phyloP scores from a whole-genome alignment of 2,797 vertebrate genomes.

The Myotis vivesi region DNA sequence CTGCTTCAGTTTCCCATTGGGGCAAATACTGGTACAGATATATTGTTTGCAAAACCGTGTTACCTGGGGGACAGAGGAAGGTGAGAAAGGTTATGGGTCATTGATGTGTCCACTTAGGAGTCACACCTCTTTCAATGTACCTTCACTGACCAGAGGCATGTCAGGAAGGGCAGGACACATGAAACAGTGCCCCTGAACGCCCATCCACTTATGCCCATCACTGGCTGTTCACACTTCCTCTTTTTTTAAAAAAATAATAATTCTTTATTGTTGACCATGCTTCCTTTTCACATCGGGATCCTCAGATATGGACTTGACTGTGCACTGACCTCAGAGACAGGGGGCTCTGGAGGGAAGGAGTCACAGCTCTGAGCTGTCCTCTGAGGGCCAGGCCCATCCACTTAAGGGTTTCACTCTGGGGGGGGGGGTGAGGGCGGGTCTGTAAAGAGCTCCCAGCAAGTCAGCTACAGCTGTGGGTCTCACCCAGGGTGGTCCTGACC shows the following conservation, averaged over 20 bases:
- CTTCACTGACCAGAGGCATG: neutral
- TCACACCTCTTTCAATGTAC: neutral
- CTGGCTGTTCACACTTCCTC: neutral
- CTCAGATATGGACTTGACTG: neutral
- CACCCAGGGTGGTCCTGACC: neutral
- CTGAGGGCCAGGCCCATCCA: neutral
- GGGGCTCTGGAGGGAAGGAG: neutral
- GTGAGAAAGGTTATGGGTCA: fast-evolving
- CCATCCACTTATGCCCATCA: neutral
- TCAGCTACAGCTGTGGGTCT: neutral
- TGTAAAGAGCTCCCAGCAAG: neutral
- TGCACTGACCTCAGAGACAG: neutral
- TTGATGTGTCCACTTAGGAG: neutral
- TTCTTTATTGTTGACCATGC: neutral
- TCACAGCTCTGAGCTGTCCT: neutral
- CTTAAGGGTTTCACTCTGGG: neutral
- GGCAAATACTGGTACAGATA: neutral
- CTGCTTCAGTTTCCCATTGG: neutral
- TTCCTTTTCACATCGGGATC: neutral
- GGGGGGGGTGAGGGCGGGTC: fast-evolving
- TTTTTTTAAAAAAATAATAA: too few species aligned
- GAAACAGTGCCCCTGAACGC: neutral
- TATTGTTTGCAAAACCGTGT: neutral
- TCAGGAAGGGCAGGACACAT: neutral
- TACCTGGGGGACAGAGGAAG: neutral